Base-by-base conservation (phyloP, 92 coral and sea anemone species). In the Metridium senile region DNA sequence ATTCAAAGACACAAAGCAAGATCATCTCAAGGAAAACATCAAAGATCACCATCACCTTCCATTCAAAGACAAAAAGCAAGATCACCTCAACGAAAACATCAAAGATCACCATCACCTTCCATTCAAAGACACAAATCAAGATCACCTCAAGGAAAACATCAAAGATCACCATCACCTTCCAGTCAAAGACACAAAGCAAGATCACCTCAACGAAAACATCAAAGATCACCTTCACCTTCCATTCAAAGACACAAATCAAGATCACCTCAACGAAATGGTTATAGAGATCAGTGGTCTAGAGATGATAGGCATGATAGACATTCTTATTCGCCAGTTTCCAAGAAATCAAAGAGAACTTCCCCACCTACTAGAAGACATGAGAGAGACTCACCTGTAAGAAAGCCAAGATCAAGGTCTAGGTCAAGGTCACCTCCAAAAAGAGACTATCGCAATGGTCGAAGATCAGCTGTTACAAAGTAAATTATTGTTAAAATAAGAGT, bases 401-500 rank as follows among this genome's bases (percentile, higher is more conserved):
- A 58, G 63, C 53, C 75, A 22, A 76, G 81, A 45, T 77, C 87
- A 13, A n/a, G n/a, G n/a, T n/a, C n/a, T n/a, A n/a, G n/a, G n/a
- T 61, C 75, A 22, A 76, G 81, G 53, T 77, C 87, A 13, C 71
- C 82, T 33, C 93, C 93, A 25, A 62, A 22, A 34, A 71, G 77
- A 58, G 72, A 68, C 1, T 59, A 82, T 65, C 81, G 79, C 62
- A 59, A 72, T 20, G 6, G 8, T 13, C 71, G 91, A 23, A 90
- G 92, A 17, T 82, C 95, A 17, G 86, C 85, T 45, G 77, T 79
- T 21, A 84, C 94, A 1, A 94, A 85, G 98, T 94, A 84, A 72
- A 87, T 68, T 56, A 6, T 46, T 69, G 0, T 68, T 28, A 62
- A 62, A 10, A 26, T 9, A 4, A 62, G 6, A 30, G 29, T 13